Conservation (phyloP, 2,113 vertebrate genomes). For the Smithornis capensis region DNA sequence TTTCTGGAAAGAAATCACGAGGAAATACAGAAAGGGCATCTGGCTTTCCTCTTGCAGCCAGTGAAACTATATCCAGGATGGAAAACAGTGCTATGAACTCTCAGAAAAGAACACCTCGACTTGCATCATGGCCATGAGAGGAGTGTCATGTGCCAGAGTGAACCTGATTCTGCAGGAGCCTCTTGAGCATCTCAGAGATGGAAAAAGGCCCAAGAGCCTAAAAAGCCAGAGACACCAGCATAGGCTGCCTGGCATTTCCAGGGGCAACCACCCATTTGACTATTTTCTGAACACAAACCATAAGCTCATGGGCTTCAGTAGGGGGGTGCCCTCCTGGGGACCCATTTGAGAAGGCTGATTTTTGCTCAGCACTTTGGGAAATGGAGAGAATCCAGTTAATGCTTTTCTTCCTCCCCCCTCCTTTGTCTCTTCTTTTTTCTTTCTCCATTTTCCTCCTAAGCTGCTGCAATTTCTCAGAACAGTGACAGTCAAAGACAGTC, state of each 20-base stretch:
- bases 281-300: background rate
- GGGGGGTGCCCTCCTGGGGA: background rate
- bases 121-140: accelerated
- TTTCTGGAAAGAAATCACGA: background rate
- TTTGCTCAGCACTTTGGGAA: background rate
- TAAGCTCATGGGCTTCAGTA: background rate
- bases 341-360: background rate
- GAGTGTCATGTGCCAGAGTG: background rate
- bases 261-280: accelerated
- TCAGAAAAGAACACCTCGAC: accelerated
- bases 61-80: background rate
- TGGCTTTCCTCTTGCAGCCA: background rate
- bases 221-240: background rate
- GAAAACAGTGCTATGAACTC: background rate
- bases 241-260: background rate
- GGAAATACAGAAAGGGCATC: background rate
- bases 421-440: accelerated
- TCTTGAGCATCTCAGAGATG: background rate
- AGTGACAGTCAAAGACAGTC: background rate
- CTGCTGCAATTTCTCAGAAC: background rate
- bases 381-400: background rate
- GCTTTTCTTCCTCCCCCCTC: background rate
- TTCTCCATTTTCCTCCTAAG: background rate
- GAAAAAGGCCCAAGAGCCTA: background rate
- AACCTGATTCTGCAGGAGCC: background rate